Evolutionary conservation across 92 coral and sea anemone species (phyloP).

Genomic region (Actinostola sp.): DNA sequence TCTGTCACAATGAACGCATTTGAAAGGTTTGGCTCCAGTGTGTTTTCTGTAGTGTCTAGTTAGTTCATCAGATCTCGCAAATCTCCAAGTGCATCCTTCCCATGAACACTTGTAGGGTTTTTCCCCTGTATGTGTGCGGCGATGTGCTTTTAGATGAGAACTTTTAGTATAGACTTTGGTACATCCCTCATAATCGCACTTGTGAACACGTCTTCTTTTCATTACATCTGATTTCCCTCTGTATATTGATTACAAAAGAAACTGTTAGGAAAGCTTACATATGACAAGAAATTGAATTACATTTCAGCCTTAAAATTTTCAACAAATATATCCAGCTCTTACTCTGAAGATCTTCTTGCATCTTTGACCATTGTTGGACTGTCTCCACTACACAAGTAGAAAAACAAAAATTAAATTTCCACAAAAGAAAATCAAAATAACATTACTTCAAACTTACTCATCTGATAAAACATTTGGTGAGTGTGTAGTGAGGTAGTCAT

Average conservation of each 20-base stretch:
- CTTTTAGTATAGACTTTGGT: slow-evolving; percentile 99
- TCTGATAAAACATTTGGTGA: slow-evolving; percentile 73
- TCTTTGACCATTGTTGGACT: slow-evolving; percentile 57
- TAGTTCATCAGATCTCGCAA: slow-evolving; percentile 99
- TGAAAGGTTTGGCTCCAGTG: slow-evolving; percentile 99
- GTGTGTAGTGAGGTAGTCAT: slow-evolving; percentile 63
- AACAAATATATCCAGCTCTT: slow-evolving; percentile 5
- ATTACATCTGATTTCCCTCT: slow-evolving; percentile 70
- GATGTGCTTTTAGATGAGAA: slow-evolving; percentile 97
- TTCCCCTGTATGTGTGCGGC: slow-evolving; percentile 99
- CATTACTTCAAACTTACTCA: slow-evolving; percentile 80
- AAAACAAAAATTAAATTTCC: neutral
- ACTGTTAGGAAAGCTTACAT: neutral
- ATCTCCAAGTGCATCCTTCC: slow-evolving; percentile 99
- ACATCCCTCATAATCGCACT: slow-evolving; percentile 99
- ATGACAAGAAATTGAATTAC: neutral
- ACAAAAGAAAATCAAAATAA: neutral
- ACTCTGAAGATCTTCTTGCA: slow-evolving; percentile 54
- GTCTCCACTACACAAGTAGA: slow-evolving; percentile 28
- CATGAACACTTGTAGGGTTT: slow-evolving; percentile 99
- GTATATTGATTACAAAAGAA: slow-evolving; percentile 6
- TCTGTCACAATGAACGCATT: slow-evolving; percentile 95
- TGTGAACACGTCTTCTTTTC: slow-evolving; percentile 91
- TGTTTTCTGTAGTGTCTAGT: slow-evolving; percentile 99
- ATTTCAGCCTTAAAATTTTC: neutral